Conservation (phyloP, 2,113 vertebrate genomes). For the Danionella cerebrum region DNA sequence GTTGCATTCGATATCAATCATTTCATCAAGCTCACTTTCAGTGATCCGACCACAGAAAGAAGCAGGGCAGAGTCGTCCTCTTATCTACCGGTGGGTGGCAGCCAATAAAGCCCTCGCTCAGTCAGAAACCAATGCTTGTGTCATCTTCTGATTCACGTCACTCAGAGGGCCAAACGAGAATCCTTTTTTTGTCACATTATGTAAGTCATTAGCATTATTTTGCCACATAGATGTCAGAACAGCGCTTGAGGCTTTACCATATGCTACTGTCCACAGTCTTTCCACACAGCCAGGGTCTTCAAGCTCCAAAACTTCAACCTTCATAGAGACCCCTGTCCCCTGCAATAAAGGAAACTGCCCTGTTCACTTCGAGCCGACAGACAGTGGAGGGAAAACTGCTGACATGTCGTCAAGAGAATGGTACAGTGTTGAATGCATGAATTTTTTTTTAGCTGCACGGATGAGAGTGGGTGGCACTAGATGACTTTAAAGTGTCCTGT, state of each 20-base stretch:
- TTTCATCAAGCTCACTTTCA: neutral
- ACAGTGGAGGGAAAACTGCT: neutral
- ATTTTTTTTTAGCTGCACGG: neutral
- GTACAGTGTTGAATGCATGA: neutral
- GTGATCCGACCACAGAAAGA: neutral
- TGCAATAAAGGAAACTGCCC: conserved; percentile 24
- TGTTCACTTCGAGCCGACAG: neutral
- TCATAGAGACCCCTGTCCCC: conserved; percentile 8
- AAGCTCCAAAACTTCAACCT: conserved; percentile 14
- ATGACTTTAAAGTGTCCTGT: conserved; percentile 28
- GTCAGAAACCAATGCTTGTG: neutral
- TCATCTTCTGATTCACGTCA: neutral
- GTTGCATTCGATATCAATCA: neutral
- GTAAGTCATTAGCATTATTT: conserved; percentile 25
- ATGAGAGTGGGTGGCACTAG: conserved; percentile 27
- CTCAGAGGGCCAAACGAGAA: neutral
- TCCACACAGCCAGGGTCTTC: neutral
- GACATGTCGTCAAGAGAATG: conserved; percentile 15
- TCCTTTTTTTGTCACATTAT: conserved; percentile 21
- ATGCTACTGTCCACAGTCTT: conserved; percentile 4
- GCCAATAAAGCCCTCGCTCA: neutral
- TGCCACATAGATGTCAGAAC: conserved; percentile 13
- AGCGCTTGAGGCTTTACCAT: conserved; percentile 30
- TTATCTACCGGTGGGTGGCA: neutral
- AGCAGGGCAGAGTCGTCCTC: neutral